These are phyloP conservation scores for Strigamia transsilvanica DNA, from an alignment of 2,888 invertebrate species.

Conservation along the genomic window DNA sequence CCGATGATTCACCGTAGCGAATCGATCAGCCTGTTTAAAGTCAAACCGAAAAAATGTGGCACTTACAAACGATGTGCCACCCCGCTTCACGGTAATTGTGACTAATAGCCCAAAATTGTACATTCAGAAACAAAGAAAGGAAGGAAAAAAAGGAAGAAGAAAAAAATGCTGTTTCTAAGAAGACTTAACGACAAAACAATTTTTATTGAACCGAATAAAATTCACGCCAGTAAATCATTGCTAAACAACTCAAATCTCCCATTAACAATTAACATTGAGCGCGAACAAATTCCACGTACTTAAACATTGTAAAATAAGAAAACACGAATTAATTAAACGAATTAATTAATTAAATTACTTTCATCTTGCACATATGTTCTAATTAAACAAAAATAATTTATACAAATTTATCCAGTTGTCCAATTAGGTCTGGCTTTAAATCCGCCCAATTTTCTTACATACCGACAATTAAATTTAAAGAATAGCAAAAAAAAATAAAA, in stretches of 20 bases:
- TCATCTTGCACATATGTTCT: no score
- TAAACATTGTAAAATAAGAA: no score
- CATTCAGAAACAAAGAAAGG: not conserved
- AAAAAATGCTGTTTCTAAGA: not conserved
- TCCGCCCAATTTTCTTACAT: no score
- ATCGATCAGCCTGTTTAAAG: not conserved
- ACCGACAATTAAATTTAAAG: no score
- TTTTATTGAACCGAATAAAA: not conserved
- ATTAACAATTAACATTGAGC: not conserved
- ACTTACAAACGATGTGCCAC: slow-evolving; percentile 24
- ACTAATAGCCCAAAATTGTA: not conserved
- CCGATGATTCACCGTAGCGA: not conserved
- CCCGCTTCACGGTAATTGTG: not conserved
- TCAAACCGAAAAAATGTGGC: not conserved
- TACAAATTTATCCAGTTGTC: no score
- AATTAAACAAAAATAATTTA: no score
- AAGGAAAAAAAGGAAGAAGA: not conserved
- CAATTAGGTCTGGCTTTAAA: no score
- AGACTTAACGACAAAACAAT: not conserved
- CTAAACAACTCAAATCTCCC: not conserved
- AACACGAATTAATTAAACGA: not conserved
- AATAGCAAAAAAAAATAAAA: not conserved
- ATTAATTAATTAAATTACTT: not conserved
- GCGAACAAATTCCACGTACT: not conserved
- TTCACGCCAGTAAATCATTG: not conserved